Percentiles rank a stretch among this genome's conserved stretches.
Conservation (phyloP, 2,888 invertebrate genomes). For the Dendrolimus pini region DNA sequence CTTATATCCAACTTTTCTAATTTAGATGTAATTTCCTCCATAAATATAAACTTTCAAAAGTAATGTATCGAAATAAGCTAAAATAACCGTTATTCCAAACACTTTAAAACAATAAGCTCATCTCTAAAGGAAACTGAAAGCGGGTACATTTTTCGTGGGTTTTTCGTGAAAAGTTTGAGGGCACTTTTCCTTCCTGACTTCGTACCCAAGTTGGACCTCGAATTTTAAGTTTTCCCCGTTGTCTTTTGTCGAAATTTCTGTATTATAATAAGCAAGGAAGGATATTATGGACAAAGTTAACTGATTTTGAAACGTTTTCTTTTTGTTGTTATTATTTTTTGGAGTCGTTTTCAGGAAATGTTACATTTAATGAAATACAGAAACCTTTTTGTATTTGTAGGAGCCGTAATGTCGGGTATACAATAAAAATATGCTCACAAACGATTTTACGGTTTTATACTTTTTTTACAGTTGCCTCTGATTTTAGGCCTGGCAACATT, state of each 20-base stretch:
- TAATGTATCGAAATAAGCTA: too few species aligned
- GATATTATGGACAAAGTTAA: constrained; percentile 46
- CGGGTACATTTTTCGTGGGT: constrained; percentile 13
- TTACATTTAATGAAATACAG: constrained; percentile 20
- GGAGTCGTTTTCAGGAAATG: constrained; percentile 12
- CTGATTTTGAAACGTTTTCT: constrained; percentile 34
- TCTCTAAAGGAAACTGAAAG: background rate
- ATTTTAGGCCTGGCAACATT: too few species aligned
- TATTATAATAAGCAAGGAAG: constrained; percentile 47
- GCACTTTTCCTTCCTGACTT: constrained; percentile 63
- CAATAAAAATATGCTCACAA: constrained; percentile 13
- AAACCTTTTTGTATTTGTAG: constrained; percentile 9
- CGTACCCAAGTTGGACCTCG: constrained; percentile 51
- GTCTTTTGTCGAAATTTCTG: constrained; percentile 53
- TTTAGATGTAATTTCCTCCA: too few species aligned
- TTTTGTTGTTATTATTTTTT: constrained; percentile 18
- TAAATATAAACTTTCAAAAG: too few species aligned
- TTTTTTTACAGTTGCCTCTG: too few species aligned
- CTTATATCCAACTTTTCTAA: too few species aligned
- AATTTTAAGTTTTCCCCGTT: constrained; percentile 48
- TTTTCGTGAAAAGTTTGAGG: constrained; percentile 54
- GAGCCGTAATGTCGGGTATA: constrained; percentile 17
- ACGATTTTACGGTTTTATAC: too few species aligned
- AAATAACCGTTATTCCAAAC: background rate
- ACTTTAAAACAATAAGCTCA: background rate